Evolutionary conservation across 2,797 vertebrate genomes (phyloP), one percentile per base, ranked within the genome.

Genomic region (Meriones psammophilus): DNA sequence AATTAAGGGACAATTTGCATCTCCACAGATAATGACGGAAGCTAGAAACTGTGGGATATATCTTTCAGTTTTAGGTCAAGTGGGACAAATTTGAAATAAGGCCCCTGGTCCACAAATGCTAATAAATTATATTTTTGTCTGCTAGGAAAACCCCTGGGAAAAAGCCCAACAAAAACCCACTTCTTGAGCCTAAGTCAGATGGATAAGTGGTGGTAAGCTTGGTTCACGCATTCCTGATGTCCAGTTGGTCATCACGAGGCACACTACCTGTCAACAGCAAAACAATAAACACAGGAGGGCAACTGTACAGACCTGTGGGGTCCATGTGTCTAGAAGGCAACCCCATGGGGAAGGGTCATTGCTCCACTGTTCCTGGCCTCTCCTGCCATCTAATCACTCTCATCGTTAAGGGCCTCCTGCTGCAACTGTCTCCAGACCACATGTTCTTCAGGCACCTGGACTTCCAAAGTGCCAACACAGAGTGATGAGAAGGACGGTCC

Each of bases 31-130:
- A 95, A 89, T 8, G 20, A 85, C 6, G 36, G 39, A 85, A 90
- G 42, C 30, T 92, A 60, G 93, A 84, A 88, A 85, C 73, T 76
- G 71, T 73, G 73, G 30, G 60, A 1, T 62, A 33, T 28, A 50
- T 78, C 60, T 87, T 76, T 0, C 1, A 89, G 76, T 46, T 92
- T 87, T 64, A 91, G 79, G 85, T 89, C 85, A 94, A 50, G 56
- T 7, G 13, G 42, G 60, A 96, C 77, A 88, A 85, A 90, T 79
- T 8, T 79, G 92, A 95, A 93, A 56, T 85, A 88, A 94, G 36
- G 76, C 91, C 74, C 93, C 4, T 73, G 15, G 69, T 69, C 39
- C 68, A 78, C 14, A 20, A 83, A 90, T 1, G 20, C 46, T 3
- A 56, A 89, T 30, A 79, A 93, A 64, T 3, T 68, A 39, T 26